These are phyloP conservation scores for Phylloscopus trochilus DNA, from an alignment of 2,113 vertebrate species.

Conservation along the genomic window DNA sequence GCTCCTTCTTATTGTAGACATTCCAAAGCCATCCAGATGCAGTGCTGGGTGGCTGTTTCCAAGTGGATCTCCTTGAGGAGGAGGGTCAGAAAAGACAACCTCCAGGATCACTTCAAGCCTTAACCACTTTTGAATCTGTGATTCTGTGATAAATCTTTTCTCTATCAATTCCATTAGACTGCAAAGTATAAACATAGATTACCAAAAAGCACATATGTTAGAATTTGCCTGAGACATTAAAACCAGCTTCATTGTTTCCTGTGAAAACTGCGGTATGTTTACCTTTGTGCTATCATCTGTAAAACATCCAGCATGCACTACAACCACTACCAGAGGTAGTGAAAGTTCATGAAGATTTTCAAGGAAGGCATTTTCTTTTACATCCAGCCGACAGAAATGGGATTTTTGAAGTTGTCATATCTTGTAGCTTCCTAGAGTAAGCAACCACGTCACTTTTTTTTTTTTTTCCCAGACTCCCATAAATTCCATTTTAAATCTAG, in stretches of 20 bases:
- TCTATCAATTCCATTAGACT: not conserved
- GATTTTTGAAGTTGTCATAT: not conserved
- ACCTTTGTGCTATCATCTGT: not conserved
- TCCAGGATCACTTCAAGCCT: not conserved
- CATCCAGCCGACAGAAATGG: not conserved
- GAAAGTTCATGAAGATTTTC: not conserved
- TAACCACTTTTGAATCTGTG: not conserved
- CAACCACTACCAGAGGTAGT: not conserved
- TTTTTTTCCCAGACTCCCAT: not conserved
- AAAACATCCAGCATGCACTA: not conserved
- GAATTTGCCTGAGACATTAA: not conserved
- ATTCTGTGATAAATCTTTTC: not conserved
- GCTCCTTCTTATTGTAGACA: not conserved
- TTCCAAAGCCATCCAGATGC: not conserved
- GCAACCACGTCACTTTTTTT: not conserved
- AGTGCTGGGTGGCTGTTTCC: not conserved
- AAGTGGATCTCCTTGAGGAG: not conserved
- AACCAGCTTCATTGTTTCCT: not conserved
- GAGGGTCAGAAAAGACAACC: not conserved
- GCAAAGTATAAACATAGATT: not conserved
- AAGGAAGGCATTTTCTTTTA: not conserved
- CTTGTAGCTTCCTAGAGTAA: not conserved
- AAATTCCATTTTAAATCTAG: not conserved
- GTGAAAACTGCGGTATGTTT: not conserved
- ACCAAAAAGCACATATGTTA: not conserved